Evolutionary conservation across 2,888 invertebrate genomes (phyloP).

Genomic region (Bombyx huttoni): DNA sequence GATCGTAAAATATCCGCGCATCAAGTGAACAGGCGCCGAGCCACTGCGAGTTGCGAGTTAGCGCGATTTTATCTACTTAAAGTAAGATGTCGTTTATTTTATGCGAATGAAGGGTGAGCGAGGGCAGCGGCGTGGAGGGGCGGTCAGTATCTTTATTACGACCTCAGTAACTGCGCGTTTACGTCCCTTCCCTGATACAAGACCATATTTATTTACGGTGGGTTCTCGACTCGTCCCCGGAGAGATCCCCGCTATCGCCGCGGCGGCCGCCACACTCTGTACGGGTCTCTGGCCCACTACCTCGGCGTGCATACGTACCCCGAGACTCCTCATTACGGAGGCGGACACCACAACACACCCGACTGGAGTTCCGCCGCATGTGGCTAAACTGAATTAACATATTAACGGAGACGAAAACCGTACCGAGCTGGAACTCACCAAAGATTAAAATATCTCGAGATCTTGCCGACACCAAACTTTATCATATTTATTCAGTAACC

Average conservation of each 20-base stretch:
- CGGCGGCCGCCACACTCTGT: constrained; percentile 4
- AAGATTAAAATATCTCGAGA: constrained; percentile 26
- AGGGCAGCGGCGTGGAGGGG: constrained; percentile 9
- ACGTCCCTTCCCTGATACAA: constrained; percentile 19
- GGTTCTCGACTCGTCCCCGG: background rate
- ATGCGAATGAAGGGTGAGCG: constrained; percentile 12
- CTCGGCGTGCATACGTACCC: background rate
- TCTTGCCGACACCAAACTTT: constrained; percentile 30
- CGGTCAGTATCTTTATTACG: constrained; percentile 27
- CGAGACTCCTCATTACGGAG: too few relatives aligned
- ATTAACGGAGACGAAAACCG: constrained; percentile 16
- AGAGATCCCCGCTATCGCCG: constrained; percentile 5
- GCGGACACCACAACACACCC: too few relatives aligned
- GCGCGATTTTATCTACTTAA: constrained; percentile 28
- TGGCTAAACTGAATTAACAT: constrained; percentile 13
- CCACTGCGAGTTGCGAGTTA: constrained; percentile 28
- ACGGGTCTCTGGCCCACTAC: background rate
- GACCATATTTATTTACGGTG: constrained; percentile 13
- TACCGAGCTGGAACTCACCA: constrained; percentile 8
- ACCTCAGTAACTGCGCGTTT: constrained; percentile 21
- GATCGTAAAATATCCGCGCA: constrained; percentile 22
- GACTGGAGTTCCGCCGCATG: background rate
- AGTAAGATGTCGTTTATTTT: constrained; percentile 26
- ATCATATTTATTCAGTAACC: constrained; percentile 37
- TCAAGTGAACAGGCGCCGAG: constrained; percentile 4